A percentile compares a stretch with the other conserved stretches of the same genome.
phyloP scores from a whole-genome alignment of 2,888 invertebrate genomes.

The Lottia gigantea region DNA sequence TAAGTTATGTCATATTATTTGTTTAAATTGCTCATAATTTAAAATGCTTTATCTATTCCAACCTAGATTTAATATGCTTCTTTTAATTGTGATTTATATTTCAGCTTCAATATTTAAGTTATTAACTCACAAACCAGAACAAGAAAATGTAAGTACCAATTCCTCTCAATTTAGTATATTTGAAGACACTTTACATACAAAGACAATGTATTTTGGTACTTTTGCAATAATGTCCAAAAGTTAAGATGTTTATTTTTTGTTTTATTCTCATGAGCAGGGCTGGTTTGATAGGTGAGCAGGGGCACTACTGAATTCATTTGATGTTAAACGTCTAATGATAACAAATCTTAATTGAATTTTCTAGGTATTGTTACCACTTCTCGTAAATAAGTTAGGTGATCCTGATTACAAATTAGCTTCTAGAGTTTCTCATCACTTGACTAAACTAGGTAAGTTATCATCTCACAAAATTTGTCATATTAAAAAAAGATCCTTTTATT shows the following conservation, averaged over 20 bases:
- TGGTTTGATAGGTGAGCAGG: too few relatives aligned
- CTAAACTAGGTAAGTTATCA: conserved; percentile 74
- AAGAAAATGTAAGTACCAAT: conserved; percentile 77
- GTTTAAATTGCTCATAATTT: background rate
- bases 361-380: conserved; percentile 76
- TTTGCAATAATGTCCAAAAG: too few relatives aligned
- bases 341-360: conserved; percentile 14
- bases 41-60: background rate
- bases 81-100: conserved; percentile 17
- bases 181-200: background rate
- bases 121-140: conserved; percentile 83
- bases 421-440: conserved; percentile 86
- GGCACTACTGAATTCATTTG: too few relatives aligned
- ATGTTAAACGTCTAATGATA: background rate
- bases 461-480: background rate
- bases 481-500: too few relatives aligned
- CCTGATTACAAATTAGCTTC: conserved; percentile 89
- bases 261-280: too few relatives aligned
- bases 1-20: conserved; percentile 45
- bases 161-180: conserved; percentile 1
- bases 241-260: too few relatives aligned
- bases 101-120: conserved; percentile 76
- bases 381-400: conserved; percentile 97
- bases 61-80: background rate
- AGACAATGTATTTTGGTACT: too few relatives aligned